Percentiles rank a stretch among this genome's conserved stretches.
These are phyloP conservation scores for Drosophila pegasa DNA, from an alignment of 2,888 invertebrate genomes.

Conservation along the genomic window DNA sequence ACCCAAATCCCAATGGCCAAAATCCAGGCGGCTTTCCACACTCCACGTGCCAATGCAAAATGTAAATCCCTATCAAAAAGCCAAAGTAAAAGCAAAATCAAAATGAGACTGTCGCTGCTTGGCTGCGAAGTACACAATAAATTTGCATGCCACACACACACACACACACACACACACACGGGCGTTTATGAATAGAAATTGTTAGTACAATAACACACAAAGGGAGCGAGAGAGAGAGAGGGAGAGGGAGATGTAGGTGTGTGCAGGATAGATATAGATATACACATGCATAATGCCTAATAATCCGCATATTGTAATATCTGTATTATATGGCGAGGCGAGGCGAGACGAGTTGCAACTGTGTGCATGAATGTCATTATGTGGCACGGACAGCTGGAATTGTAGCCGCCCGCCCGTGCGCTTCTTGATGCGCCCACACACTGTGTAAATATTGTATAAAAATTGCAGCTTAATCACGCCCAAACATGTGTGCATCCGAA, in stretches of 20 bases:
- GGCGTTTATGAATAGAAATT: slow-evolving; percentile 75
- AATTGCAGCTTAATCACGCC: slow-evolving; percentile 78
- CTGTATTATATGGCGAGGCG: slow-evolving; percentile 63
- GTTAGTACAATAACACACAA: slow-evolving; percentile 71
- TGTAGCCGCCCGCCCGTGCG: slow-evolving; percentile 7
- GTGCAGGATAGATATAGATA: slow-evolving; percentile 10
- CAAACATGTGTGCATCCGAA: slow-evolving; percentile 55
- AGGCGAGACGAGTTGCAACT: slow-evolving; percentile 52
- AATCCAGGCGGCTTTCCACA: neutral
- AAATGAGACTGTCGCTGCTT: slow-evolving; percentile 68
- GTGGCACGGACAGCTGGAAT: slow-evolving; percentile 39
- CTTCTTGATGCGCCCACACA: slow-evolving; percentile 31
- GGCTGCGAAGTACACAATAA: slow-evolving; percentile 75
- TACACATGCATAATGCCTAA: slow-evolving; percentile 71
- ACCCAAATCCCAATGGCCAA: slow-evolving; percentile 61
- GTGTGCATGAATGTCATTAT: slow-evolving; percentile 71
- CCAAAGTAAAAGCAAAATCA: slow-evolving; percentile 37
- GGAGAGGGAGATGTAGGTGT: no score
- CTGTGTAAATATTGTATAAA: slow-evolving; percentile 72
- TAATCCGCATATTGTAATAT: slow-evolving; percentile 79
- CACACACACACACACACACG: slow-evolving; percentile 46
- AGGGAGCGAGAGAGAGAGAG: no score
- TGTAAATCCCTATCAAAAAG: slow-evolving; percentile 74
- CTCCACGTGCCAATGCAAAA: slow-evolving; percentile 45
- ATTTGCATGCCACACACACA: slow-evolving; percentile 74